Base-by-base conservation (phyloP, 2,797 vertebrate species). In the Sebastes goodei region DNA sequence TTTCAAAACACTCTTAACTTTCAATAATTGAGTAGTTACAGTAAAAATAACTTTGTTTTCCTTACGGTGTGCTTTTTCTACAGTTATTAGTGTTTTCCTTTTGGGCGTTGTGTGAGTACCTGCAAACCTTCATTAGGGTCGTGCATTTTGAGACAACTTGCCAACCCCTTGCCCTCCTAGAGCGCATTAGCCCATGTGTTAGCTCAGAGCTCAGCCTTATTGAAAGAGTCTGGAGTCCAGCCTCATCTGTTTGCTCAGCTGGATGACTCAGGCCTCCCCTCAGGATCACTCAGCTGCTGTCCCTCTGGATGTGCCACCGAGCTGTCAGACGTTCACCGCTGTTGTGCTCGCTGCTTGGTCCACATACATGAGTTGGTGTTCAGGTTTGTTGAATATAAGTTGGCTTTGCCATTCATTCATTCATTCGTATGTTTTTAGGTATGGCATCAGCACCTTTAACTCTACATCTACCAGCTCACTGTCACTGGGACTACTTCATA, bases 201-300 rank as follows among this genome's bases (percentile, higher is more conserved):
- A 80, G 79, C 74, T 82, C 76, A 82, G 78, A 78, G 76, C 80
- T 85, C 74, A 82, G 69, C 46, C 30, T 86, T 79, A 88, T 84
- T 89, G 73, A 82, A 81, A 81, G 74, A 78, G 83, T 74, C 76
- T 83, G 76, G 81, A 30, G 68, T 80, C 52, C 71, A 55, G 46
- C 72, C 38, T 82, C 74, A 56, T 78, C 62, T 90, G 80, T 92
- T 93, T 93, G 83, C 91, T 87, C 90, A 94, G 93, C 88, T 93
- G 93, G 83, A 88, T 86, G 80, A 86, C 68, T 84, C 78, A 30
- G 64, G 38, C 53, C 82, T 85, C 74, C 57, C 67, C 64, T 55
- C 35, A 66, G 79, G 57, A 77, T 62, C 81, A 59, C 33, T 85
- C 74, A 78, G 84, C 87, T 78, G 80, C 74, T 79, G 80, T 76